Evolutionary conservation across 2,888 invertebrate species (phyloP).

Genomic region (Xestia sexstrigata): DNA sequence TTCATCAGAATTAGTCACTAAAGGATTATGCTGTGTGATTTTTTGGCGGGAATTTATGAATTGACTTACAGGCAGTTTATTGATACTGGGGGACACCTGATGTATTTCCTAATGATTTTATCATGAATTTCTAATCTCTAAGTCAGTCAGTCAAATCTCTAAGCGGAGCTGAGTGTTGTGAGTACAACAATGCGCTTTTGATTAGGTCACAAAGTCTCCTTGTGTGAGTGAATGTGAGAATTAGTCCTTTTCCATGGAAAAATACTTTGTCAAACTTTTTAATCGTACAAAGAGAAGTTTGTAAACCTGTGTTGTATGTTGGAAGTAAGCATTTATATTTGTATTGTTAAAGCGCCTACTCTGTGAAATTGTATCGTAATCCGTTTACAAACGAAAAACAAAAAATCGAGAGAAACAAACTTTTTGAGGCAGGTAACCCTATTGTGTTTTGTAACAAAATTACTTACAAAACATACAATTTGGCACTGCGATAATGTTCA

Average conservation of each 20-base stretch:
- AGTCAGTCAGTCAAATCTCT: not conserved
- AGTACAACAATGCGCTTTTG: not conserved
- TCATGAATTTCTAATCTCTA: not conserved
- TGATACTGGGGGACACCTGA: not conserved
- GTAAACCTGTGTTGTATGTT: not conserved
- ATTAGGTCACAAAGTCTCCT: not conserved
- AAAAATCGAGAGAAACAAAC: not conserved
- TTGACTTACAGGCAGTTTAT: not conserved
- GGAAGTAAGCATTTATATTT: not conserved
- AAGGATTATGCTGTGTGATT: not conserved
- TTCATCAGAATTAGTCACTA: slow-evolving; percentile 33
- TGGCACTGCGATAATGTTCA: not conserved
- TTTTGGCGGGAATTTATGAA: not conserved
- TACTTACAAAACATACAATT: slow-evolving; percentile 17
- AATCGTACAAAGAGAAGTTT: not conserved
- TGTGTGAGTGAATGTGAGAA: not conserved
- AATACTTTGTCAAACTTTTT: not conserved
- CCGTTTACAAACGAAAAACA: slow-evolving; percentile 2
- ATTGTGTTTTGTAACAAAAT: slow-evolving; percentile 18
- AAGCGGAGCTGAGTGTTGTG: not conserved
- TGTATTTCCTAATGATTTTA: not conserved
- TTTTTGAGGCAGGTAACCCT: slow-evolving; percentile 10
- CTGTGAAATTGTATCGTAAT: slow-evolving; percentile 24
- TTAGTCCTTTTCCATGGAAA: not conserved
- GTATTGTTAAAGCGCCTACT: not conserved